Evolutionary conservation across 2,797 vertebrate species (phyloP).

Genomic region (Catamblyrhynchus diadema): DNA sequence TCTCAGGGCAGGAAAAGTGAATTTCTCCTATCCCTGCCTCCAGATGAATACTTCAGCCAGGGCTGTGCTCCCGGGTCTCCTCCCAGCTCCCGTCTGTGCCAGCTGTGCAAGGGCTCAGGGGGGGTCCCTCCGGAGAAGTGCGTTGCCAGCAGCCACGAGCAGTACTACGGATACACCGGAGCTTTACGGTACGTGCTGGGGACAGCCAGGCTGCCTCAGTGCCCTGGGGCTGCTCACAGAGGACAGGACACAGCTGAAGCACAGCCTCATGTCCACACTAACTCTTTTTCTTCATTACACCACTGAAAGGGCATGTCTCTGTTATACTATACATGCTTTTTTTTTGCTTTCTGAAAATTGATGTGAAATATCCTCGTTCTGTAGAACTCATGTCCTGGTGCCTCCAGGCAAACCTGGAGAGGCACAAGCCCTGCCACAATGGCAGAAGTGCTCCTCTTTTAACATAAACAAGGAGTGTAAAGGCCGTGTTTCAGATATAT

Average conservation of each 20-base stretch:
- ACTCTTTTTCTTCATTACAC: neutral
- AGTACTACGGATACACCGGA: slow-evolving; percentile 46
- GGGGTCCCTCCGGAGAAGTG: neutral
- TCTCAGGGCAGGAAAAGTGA: neutral
- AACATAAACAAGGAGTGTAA: neutral
- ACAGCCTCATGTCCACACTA: accelerated
- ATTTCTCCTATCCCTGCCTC: neutral
- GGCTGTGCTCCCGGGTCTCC: slow-evolving; percentile 49
- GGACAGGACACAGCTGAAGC: accelerated
- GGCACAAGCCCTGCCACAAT: neutral
- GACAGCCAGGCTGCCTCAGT: neutral
- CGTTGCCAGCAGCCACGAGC: slow-evolving; percentile 22
- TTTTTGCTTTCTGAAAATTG: neutral
- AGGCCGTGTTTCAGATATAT: neutral
- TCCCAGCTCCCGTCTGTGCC: slow-evolving; percentile 29
- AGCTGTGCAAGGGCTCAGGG: slow-evolving; percentile 40
- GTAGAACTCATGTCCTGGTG: neutral
- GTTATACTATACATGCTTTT: accelerated
- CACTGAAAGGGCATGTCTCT: neutral
- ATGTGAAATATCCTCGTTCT: accelerated
- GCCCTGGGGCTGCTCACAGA: neutral
- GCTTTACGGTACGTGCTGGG: neutral
- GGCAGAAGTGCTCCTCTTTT: neutral
- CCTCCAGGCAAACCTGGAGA: neutral
- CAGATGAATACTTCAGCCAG: slow-evolving; percentile 51